These are phyloP conservation scores for Heteromyza rotundicornis DNA, from an alignment of 2,888 invertebrate species.

Conservation along the genomic window DNA sequence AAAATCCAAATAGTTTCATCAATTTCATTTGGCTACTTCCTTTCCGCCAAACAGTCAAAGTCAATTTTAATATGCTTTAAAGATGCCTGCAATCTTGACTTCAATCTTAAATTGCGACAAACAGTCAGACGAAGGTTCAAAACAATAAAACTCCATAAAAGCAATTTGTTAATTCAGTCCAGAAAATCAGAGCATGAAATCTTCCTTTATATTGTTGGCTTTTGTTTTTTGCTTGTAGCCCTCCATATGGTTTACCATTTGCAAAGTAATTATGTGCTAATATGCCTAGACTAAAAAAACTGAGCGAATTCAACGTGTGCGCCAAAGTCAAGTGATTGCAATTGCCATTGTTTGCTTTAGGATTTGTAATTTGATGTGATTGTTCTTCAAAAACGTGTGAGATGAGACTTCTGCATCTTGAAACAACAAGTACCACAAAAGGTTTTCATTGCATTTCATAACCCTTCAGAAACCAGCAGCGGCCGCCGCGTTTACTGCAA, in stretches of 20 bases:
- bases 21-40: no score
- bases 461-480: no score
- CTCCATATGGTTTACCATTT: background rate
- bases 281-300: background rate
- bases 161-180: background rate
- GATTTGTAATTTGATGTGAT: background rate
- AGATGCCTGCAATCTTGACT: background rate
- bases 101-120: constrained; percentile 1
- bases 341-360: background rate
- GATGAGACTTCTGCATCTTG: no score
- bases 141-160: background rate
- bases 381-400: no score
- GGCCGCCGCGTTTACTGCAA: no score
- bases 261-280: background rate
- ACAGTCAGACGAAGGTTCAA: no score
- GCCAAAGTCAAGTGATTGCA: background rate
- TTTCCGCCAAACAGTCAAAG: no score
- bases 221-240: background rate
- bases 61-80: background rate
- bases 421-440: no score
- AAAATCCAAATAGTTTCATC: no score
- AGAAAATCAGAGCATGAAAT: background rate
- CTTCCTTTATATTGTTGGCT: background rate
- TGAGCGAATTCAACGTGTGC: background rate
- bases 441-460: no score